Evolutionary conservation across 2,113 vertebrate genomes (phyloP), one percentile per base, ranked within the genome.

Genomic region (Tichodroma muraria): DNA sequence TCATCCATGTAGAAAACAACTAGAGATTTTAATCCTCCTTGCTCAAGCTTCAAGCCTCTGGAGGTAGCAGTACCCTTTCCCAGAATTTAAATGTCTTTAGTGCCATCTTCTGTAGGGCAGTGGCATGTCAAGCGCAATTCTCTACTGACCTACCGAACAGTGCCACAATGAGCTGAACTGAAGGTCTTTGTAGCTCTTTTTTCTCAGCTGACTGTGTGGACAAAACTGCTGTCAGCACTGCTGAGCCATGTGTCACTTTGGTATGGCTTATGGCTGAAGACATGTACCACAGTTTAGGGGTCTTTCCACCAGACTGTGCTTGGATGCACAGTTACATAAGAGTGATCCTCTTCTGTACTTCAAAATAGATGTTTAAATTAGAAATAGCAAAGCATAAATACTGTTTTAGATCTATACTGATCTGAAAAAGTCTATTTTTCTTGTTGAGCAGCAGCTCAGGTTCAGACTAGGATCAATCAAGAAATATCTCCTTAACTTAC

Each of bases 81-180:
- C 30, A 37, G 24, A 35, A 57, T 73, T 68, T 53, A 71, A 83
- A 37, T 78, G 66, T 45, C 95, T 96, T 54, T 94, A 68, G 94
- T 93, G 96, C 96, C 95, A 95, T 81, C 95, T 96, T 81, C 93
- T 84, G 96, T 86, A 80, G 53, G 7, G 1, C 56, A 91, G 72
- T 1, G 42, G 94, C 76, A 96, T 31, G 44, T 83, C 95, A 91
- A 77, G 85, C 0, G 0, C 72, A 47, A 15, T 33, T 66, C 40
- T 70, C 65, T 59, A 44, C 5, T 59, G 31, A 24, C 66, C 7
- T 5, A 20, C 22, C 5, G 2, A 2, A 9, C 60, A 12, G 60
- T 5, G 76, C 54, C 52, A 9, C 40, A 30, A 5, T 7, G 21
- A 22, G 35, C 38, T 13, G 57, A 80, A 60, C n/a, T 19, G 27